A percentile compares a stretch with the other conserved stretches of the same genome.
Conservation (phyloP, 2,888 invertebrate species). For the Deroplatys truncata region DNA sequence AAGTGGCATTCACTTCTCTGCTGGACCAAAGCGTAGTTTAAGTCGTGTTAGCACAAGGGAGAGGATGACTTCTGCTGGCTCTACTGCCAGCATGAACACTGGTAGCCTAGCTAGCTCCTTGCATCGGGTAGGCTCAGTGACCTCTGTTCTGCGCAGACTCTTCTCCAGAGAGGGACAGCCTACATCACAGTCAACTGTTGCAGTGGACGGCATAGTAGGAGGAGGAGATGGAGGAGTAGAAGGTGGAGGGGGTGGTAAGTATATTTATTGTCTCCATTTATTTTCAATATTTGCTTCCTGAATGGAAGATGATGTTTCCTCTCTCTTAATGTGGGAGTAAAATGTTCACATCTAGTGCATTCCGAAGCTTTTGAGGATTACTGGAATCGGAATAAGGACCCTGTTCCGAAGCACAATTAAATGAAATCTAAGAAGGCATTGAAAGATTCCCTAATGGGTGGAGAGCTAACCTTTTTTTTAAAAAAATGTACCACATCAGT, state of each 20-base stretch:
- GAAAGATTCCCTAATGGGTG: no score
- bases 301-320: no score
- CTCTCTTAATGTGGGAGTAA: no score
- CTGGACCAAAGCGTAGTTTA: slow-evolving; percentile 46
- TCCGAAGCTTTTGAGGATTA: no score
- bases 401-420: no score
- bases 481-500: no score
- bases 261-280: neutral
- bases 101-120: slow-evolving; percentile 51
- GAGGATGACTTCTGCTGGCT: slow-evolving; percentile 41
- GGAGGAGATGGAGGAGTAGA: neutral
- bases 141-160: slow-evolving; percentile 70
- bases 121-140: slow-evolving; percentile 70
- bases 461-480: no score
- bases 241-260: neutral
- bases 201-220: slow-evolving; percentile 27
- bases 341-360: no score
- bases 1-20: slow-evolving; percentile 71
- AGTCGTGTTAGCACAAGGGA: slow-evolving; percentile 35
- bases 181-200: slow-evolving; percentile 44
- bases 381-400: no score
- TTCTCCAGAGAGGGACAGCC: slow-evolving; percentile 69
- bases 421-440: no score
- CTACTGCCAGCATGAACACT: slow-evolving; percentile 42
- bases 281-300: neutral